Conservation (phyloP, 2,888 invertebrate genomes). For the Yponomeuta malinellus region DNA sequence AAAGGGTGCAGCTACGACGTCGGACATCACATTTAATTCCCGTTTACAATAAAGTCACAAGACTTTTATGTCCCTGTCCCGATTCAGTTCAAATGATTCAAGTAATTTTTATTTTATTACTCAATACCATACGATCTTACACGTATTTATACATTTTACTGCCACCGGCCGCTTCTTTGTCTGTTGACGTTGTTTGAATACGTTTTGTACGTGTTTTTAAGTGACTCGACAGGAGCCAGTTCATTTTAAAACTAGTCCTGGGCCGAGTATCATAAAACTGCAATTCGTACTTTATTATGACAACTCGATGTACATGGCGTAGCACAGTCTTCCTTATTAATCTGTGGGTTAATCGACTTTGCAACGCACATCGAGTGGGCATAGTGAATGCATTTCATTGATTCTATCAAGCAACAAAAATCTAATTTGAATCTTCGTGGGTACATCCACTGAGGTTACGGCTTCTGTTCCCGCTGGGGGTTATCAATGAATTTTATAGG, state of each 20-base stretch:
- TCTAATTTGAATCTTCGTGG: too few relatives aligned
- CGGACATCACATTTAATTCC: neutral
- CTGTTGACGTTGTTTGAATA: neutral
- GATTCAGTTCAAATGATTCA: slow-evolving; percentile 1
- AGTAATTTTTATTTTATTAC: slow-evolving; percentile 2
- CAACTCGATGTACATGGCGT: too few relatives aligned
- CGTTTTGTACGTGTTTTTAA: neutral
- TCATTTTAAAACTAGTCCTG: neutral
- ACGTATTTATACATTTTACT: neutral
- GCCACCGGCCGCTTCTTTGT: neutral
- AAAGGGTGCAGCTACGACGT: neutral
- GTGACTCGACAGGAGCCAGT: neutral
- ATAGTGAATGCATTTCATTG: too few relatives aligned
- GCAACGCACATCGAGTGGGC: too few relatives aligned
- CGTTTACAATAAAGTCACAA: neutral
- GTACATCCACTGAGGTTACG: too few relatives aligned
- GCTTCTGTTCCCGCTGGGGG: too few relatives aligned
- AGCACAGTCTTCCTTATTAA: too few relatives aligned
- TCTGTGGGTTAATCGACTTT: too few relatives aligned
- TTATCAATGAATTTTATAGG: too few relatives aligned
- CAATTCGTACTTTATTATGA: too few relatives aligned
- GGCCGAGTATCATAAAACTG: too few relatives aligned
- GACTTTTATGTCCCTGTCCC: neutral
- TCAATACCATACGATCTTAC: neutral
- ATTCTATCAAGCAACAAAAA: too few relatives aligned